A percentile compares a stretch with the other conserved stretches of the same genome.
Evolutionary conservation across 2,797 vertebrate genomes (phyloP).

Genomic region (Takifugu ocellatus): DNA sequence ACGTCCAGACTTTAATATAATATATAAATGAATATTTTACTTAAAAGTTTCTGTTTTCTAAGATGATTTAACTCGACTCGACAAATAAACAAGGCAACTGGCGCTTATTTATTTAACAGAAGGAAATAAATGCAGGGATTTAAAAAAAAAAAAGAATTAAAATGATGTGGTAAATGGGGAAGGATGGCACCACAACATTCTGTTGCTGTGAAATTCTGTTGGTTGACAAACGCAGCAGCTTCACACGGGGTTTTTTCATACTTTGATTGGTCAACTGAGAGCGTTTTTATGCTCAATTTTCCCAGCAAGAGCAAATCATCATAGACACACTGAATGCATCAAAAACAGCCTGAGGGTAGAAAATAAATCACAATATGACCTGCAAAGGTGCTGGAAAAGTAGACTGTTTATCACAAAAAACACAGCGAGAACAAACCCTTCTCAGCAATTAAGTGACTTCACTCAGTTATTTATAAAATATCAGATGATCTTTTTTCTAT

Average conservation of each 20-base stretch:
- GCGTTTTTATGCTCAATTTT: conserved; percentile 51
- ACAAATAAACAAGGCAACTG: not conserved
- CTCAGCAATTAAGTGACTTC: not conserved
- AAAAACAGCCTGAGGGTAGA: conserved; percentile 29
- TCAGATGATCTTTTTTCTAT: conserved; percentile 26
- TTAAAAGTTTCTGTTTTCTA: not conserved
- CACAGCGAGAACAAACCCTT: not conserved
- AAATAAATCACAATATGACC: conserved; percentile 31
- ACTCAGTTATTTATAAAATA: conserved; percentile 27
- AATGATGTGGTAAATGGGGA: conserved; percentile 1
- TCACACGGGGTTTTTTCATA: conserved; percentile 53
- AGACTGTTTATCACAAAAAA: conserved; percentile 22
- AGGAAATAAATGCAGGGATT: conserved; percentile 9
- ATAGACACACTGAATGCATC: conserved; percentile 43
- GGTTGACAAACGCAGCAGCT: conserved; percentile 42
- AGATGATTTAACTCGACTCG: not conserved
- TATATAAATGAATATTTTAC: too few relatives aligned
- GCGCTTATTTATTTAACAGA: not conserved
- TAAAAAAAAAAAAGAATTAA: not conserved
- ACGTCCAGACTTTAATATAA: too few relatives aligned
- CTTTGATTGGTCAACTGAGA: conserved; percentile 57
- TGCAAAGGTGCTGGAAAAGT: conserved; percentile 26
- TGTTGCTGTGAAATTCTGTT: conserved; percentile 54
- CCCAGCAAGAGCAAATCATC: conserved; percentile 25
- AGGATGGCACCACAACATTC: conserved; percentile 6